Percentiles rank a stretch among this genome's conserved stretches.
These are phyloP conservation scores for Ridgeia piscesae DNA, from an alignment of 1,140 invertebrate genomes.

Conservation along the genomic window DNA sequence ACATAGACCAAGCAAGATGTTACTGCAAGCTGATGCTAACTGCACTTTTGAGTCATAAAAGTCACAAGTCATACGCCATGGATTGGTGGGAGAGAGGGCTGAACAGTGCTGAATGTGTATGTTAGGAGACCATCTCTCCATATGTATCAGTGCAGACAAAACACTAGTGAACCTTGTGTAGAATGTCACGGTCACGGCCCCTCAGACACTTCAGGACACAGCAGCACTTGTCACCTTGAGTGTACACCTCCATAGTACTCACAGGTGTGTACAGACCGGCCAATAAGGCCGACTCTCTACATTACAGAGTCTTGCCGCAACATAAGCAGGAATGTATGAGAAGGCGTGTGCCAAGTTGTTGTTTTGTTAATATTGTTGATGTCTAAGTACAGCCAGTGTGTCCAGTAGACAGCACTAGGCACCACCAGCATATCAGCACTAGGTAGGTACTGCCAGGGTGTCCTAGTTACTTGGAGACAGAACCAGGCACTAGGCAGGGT, in stretches of 20 bases:
- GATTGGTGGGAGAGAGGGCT: too few species aligned
- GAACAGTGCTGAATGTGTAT: too few species aligned
- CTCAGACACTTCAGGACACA: background rate
- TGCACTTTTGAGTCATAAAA: too few species aligned
- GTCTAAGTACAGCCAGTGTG: background rate
- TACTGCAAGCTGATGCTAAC: too few species aligned
- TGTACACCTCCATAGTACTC: background rate
- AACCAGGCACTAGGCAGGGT: background rate
- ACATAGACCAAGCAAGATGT: too few species aligned
- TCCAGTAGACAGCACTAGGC: background rate
- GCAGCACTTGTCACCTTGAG: background rate
- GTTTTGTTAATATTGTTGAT: background rate
- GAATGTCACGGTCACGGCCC: background rate
- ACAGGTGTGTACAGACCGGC: background rate
- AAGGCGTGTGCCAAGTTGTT: background rate
- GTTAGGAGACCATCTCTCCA: too few species aligned
- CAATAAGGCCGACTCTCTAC: background rate
- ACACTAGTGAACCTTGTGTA: background rate
- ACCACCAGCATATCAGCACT: too few species aligned
- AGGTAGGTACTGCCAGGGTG: background rate
- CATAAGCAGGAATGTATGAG: background rate
- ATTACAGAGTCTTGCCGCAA: background rate
- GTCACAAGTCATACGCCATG: too few species aligned
- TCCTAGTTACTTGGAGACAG: background rate
- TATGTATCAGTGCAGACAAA: background rate